These are phyloP conservation scores for Pogonocherus hispidulus DNA, from an alignment of 2,888 invertebrate species.

Conservation along the genomic window DNA sequence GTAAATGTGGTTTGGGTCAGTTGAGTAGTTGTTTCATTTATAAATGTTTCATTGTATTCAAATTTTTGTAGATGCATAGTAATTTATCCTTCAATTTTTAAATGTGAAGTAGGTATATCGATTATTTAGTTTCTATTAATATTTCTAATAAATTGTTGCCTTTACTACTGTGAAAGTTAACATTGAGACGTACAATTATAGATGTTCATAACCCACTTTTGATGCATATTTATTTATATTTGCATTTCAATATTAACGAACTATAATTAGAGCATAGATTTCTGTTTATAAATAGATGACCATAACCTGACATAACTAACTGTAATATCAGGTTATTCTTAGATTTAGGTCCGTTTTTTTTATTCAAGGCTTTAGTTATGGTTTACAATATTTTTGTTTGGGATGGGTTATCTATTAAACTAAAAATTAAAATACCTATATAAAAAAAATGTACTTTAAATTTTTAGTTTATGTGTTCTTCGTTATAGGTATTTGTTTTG, in stretches of 20 bases:
- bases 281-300: constrained; percentile 13
- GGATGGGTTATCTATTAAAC: no score
- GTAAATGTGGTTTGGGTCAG: no score
- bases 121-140: no score
- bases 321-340: neutral
- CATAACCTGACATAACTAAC: constrained; percentile 9
- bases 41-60: constrained; percentile 27
- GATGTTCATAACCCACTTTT: neutral
- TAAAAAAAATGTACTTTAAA: no score
- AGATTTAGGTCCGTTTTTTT: neutral
- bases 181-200: neutral
- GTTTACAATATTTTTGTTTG: no score
- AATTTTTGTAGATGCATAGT: constrained; percentile 1
- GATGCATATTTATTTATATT: neutral
- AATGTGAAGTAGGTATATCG: no score
- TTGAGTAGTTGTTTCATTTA: neutral
- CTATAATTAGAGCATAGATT: constrained; percentile 12
- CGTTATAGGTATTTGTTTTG: no score
- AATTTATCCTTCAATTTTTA: neutral
- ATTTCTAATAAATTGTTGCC: no score
- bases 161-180: neutral
- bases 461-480: no score
- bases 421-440: no score
- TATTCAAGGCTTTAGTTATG: neutral
- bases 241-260: neutral